Evolutionary conservation across 2,113 vertebrate genomes (phyloP).

Genomic region (Podarcis cretensis): DNA sequence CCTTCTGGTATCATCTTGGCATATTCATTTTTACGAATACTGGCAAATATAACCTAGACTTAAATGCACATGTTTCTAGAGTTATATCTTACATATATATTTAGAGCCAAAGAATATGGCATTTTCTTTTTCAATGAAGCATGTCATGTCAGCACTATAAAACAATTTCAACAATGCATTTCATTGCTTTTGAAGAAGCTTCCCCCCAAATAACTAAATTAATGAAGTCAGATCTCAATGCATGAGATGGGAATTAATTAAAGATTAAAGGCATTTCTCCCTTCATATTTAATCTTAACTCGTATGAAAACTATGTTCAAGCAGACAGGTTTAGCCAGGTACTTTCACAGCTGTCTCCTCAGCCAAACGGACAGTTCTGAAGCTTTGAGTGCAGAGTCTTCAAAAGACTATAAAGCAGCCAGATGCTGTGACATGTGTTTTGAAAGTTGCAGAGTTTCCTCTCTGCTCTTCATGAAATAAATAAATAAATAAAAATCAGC

Average conservation of each 20-base stretch:
- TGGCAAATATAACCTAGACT: background rate
- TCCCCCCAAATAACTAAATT: background rate
- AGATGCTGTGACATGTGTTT: background rate
- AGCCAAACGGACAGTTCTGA: constrained; percentile 30
- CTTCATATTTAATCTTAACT: background rate
- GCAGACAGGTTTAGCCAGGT: constrained; percentile 18
- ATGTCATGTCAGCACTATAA: background rate
- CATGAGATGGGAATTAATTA: constrained; percentile 46
- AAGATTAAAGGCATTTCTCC: constrained; percentile 25
- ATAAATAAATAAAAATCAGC: background rate
- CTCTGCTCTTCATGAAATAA: background rate
- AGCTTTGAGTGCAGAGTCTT: constrained; percentile 28
- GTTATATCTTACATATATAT: background rate
- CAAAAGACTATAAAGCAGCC: constrained; percentile 25
- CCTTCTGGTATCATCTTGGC: background rate
- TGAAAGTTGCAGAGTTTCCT: background rate
- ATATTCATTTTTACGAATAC: background rate
- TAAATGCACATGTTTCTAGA: background rate
- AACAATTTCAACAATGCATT: background rate
- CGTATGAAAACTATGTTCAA: constrained; percentile 16
- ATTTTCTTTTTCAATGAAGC: background rate
- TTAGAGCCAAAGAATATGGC: background rate
- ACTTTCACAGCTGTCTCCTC: constrained; percentile 13
- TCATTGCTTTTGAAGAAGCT: background rate
- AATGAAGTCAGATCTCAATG: constrained; percentile 10